A percentile compares a stretch with the other conserved stretches of the same genome.
phyloP scores from a whole-genome alignment of 2,113 vertebrate genomes.

The Cyprinodon variegatus region DNA sequence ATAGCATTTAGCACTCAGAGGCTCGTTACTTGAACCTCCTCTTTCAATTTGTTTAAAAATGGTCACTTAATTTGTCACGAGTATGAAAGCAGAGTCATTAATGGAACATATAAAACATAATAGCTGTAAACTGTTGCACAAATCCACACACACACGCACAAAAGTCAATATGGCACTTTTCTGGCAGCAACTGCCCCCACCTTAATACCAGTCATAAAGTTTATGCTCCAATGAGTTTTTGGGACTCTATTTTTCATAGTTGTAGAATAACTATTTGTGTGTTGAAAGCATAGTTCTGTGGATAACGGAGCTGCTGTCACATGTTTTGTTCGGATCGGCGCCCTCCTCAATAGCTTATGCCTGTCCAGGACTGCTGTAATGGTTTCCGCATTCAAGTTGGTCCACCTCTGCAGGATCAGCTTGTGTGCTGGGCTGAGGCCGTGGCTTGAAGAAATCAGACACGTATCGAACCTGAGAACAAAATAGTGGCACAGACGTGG shows the following conservation, averaged over 20 bases:
- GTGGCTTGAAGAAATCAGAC: constrained; percentile 93
- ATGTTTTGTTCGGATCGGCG: background rate
- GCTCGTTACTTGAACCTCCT: background rate
- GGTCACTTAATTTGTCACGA: constrained; percentile 1
- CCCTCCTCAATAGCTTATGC: constrained; percentile 66
- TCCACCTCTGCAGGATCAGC: constrained; percentile 60
- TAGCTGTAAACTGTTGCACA: constrained; percentile 26
- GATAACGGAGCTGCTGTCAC: constrained; percentile 28
- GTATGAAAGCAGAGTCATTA: constrained; percentile 3
- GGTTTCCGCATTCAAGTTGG: constrained; percentile 76
- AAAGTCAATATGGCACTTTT: constrained; percentile 1
- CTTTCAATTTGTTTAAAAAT: constrained; percentile 18
- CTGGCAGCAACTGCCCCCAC: constrained; percentile 24
- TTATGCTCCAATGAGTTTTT: constrained; percentile 29
- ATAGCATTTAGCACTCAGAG: constrained; percentile 25
- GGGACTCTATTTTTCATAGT: constrained; percentile 24
- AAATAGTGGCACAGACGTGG: background rate
- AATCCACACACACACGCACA: constrained; percentile 4
- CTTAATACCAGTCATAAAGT: constrained; percentile 9
- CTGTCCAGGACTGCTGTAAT: constrained; percentile 78
- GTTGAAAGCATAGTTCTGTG: constrained; percentile 6
- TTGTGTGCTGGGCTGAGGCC: constrained; percentile 49
- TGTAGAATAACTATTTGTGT: constrained; percentile 7
- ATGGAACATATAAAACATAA: constrained; percentile 6
- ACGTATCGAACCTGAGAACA: constrained; percentile 85